Base-by-base conservation (phyloP, 2,113 vertebrate genomes). In the Neopipo cinnamomea region DNA sequence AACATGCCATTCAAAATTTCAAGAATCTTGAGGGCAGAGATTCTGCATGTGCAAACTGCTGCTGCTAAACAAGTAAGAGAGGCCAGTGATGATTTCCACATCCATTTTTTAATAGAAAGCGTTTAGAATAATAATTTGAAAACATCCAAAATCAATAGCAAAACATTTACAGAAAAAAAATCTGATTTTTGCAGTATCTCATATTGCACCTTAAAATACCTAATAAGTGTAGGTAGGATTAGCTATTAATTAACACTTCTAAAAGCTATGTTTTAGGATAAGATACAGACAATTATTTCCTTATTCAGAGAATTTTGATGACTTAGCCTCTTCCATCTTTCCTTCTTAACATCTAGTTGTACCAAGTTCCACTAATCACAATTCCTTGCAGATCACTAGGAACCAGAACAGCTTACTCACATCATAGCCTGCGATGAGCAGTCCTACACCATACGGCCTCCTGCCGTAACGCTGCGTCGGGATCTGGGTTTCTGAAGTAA, bases 391-490 rank as follows among this genome's bases (percentile, higher is more conserved):
- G n/a, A 53, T 27, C 46, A 89, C 39, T 1, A 25, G 42, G 52
- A 79, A 37, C 68, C 49, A 56, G 62, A 7, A 28, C 31, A 58
- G 50, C 15, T 63, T 73, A 98, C 99, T 99, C 97, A 99, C 99
- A 97, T 99, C 99, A 94, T 98, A 99, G 65, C 99, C 99, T 85
- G 99, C 99, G 71, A 99, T 99, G 78, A 99, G 99, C 63, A 99
- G 98, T 37, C 99, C 99, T 4, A 99, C 99, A 6, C 99, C 99
- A 33, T 99, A 99, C 0, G 99, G 99, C 96, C 99, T 98, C 78
- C 99, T 98, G 77, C 99, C 99, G 9, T 99, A 99, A 24, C 99
- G 98, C 91, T 99, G 99, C 7, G 99, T 99, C 62, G 99, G 99
- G 96, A 99, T 99, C 98, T 99, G 99, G 63, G 99, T 99, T 98